Evolutionary conservation across 2,113 vertebrate species (phyloP).

Genomic region (Melanostigma gelatinosum): DNA sequence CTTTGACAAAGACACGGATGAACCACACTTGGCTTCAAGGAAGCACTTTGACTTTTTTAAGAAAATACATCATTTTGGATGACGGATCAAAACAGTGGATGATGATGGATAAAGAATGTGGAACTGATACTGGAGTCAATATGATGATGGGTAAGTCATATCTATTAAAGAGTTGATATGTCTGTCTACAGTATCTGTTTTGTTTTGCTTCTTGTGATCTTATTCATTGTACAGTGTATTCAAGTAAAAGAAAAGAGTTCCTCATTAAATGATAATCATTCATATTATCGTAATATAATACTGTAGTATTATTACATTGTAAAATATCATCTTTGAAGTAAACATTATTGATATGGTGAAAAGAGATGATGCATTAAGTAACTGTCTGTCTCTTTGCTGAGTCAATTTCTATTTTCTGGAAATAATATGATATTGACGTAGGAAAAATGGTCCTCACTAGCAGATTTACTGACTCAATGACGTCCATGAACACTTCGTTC

Average conservation of each 20-base stretch:
- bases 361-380: background rate
- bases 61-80: background rate
- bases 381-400: background rate
- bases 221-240: background rate
- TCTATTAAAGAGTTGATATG: background rate
- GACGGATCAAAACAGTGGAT: background rate
- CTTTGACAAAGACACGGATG: background rate
- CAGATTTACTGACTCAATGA: constrained; percentile 87
- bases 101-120: background rate
- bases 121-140: background rate
- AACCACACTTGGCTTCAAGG: background rate
- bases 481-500: constrained; percentile 88
- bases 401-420: background rate
- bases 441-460: constrained; percentile 76
- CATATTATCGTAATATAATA: background rate
- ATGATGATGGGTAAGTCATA: background rate
- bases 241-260: background rate
- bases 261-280: background rate
- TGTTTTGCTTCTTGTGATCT: background rate
- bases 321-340: background rate
- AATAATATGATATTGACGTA: background rate
- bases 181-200: background rate
- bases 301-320: background rate
- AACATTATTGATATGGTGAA: background rate
- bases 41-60: background rate